These are phyloP conservation scores for Diorhabda elongata DNA, from an alignment of 1,140 invertebrate species.

Conservation along the genomic window DNA sequence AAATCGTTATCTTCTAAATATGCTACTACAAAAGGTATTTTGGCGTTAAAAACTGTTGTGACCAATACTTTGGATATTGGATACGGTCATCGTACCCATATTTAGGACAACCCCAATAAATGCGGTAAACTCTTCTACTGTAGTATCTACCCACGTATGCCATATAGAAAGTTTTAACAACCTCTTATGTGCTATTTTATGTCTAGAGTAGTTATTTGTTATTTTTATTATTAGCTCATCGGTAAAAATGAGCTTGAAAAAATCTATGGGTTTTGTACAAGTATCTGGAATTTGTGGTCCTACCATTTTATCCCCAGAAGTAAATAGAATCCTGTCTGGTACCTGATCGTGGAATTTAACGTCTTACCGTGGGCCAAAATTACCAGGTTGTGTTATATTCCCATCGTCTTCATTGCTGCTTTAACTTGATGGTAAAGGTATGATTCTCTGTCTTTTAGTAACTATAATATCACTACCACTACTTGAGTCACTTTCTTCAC, in stretches of 20 bases:
- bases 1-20: no score
- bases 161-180: no score
- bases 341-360: conserved; percentile 2
- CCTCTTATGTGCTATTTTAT: not conserved
- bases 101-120: conserved; percentile 17
- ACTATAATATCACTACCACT: conserved; percentile 19
- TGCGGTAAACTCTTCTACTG: conserved; percentile 3
- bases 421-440: conserved; percentile 13
- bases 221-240: not conserved
- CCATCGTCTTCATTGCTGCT: not conserved
- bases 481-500: conserved; percentile 10
- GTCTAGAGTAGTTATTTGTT: not conserved
- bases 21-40: no score
- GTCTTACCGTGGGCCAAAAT: conserved; percentile 9
- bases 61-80: conserved; percentile 16
- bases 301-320: conserved; percentile 9
- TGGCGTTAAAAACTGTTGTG: conserved; percentile 9
- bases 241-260: not conserved
- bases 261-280: conserved; percentile 6
- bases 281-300: conserved; percentile 11
- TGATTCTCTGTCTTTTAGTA: conserved; percentile 19
- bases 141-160: no score
- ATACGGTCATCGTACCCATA: conserved; percentile 18
- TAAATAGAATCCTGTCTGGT: not conserved
- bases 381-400: conserved; percentile 9